Conservation (phyloP, 2,888 invertebrate genomes). For the Slavum lentiscoides region DNA sequence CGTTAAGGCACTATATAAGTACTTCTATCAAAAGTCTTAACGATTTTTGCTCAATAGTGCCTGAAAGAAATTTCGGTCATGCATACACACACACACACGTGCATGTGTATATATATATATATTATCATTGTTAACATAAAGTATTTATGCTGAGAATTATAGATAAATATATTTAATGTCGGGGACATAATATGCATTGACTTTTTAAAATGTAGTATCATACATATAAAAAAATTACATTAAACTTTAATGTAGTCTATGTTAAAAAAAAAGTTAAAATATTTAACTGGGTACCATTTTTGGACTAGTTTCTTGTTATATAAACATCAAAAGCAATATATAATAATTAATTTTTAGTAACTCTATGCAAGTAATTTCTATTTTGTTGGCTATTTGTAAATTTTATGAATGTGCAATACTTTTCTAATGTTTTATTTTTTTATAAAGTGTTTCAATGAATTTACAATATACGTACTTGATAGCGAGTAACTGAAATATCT, state of each 20-base stretch:
- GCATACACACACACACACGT: not conserved
- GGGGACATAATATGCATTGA: slow-evolving; percentile 1
- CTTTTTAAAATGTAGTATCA: slow-evolving; percentile 6
- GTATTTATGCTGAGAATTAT: slow-evolving; percentile 28
- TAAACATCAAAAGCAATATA: slow-evolving; percentile 12
- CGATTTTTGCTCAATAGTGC: slow-evolving; percentile 48
- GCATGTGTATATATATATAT: slow-evolving; percentile 24
- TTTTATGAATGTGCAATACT: slow-evolving; percentile 29
- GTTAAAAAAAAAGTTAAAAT: not conserved
- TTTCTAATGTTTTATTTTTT: not conserved
- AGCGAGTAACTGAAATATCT: too few species aligned
- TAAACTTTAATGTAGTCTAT: not conserved
- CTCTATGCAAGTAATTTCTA: slow-evolving; percentile 38
- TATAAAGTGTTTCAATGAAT: not conserved
- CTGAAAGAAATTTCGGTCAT: slow-evolving; percentile 28
- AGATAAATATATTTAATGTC: slow-evolving; percentile 9
- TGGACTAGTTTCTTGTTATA: not conserved
- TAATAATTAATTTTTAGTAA: not conserved
- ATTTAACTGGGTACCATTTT: not conserved
- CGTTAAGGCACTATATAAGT: slow-evolving; percentile 35
- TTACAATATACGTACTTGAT: not conserved
- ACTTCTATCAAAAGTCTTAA: slow-evolving; percentile 37
- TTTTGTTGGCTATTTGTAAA: not conserved
- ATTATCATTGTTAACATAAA: slow-evolving; percentile 48
- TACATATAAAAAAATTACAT: not conserved